These are phyloP conservation scores for Drosophila falleni DNA, from an alignment of 2,888 invertebrate genomes.

Conservation along the genomic window DNA sequence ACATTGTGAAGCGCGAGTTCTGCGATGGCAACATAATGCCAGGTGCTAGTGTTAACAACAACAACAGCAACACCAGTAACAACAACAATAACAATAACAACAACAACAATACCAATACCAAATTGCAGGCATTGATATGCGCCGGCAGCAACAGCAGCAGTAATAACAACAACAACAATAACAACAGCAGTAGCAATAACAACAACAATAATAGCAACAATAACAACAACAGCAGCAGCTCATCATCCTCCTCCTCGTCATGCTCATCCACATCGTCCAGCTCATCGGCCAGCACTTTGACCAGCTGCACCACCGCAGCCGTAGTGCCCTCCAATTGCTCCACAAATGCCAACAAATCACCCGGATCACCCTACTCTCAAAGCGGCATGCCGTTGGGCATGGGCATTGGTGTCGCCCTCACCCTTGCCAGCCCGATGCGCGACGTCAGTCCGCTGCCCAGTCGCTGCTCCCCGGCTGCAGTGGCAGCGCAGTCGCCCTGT, in stretches of 20 bases:
- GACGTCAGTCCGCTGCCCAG: constrained; percentile 60
- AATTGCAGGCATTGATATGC: constrained; percentile 68
- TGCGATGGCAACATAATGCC: constrained; percentile 82
- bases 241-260: constrained; percentile 80
- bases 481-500: constrained; percentile 58
- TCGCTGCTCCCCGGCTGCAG: constrained; percentile 53
- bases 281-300: constrained; percentile 68
- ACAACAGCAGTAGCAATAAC: constrained; percentile 33
- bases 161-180: constrained; percentile 21
- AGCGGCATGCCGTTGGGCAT: constrained; percentile 59
- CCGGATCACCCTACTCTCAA: constrained; percentile 70
- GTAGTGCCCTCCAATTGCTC: constrained; percentile 81
- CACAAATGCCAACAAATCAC: constrained; percentile 81
- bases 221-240: constrained; percentile 69
- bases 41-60: constrained; percentile 73
- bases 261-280: constrained; percentile 80
- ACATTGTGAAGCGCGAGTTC: constrained; percentile 84
- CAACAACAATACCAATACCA: constrained; percentile 57
- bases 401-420: constrained; percentile 31
- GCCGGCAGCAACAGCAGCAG: constrained; percentile 25
- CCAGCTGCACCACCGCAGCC: constrained; percentile 81
- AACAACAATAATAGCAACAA: constrained; percentile 41
- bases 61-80: constrained; percentile 59
- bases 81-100: constrained; percentile 60
- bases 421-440: constrained; percentile 44